Evolutionary conservation across 2,113 vertebrate species (phyloP).

Genomic region (Myotis brandtii): DNA sequence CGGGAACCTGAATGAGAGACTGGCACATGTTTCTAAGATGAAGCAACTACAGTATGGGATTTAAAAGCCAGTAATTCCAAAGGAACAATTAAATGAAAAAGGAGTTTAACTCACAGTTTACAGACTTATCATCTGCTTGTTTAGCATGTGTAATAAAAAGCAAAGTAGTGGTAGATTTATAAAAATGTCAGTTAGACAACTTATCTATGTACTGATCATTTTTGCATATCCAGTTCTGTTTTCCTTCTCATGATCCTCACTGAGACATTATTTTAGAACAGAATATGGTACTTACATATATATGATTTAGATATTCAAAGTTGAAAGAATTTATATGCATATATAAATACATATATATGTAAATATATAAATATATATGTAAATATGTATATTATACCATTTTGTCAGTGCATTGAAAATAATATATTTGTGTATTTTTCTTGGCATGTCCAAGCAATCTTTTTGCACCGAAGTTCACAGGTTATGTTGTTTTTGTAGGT

Average conservation of each 20-base stretch:
- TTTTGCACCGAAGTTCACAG: conserved; percentile 52
- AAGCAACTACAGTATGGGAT: not conserved
- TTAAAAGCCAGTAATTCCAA: conserved; percentile 71
- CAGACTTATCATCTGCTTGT: conserved; percentile 70
- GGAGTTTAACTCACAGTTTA: conserved; percentile 68
- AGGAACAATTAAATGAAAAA: conserved; percentile 79
- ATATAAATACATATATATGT: not conserved
- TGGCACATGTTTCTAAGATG: not conserved
- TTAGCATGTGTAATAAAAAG: conserved; percentile 59
- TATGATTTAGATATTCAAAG: conserved; percentile 37
- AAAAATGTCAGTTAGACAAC: conserved; percentile 60
- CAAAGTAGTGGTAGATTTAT: conserved; percentile 58
- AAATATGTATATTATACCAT: not conserved
- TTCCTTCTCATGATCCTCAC: not conserved
- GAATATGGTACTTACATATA: not conserved
- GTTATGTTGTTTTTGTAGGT: conserved; percentile 50
- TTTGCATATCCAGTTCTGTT: conserved; percentile 33
- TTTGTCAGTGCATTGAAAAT: conserved; percentile 48
- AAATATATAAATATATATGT: not conserved
- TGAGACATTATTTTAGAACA: conserved; percentile 26
- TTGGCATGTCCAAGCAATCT: not conserved
- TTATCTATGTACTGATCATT: not conserved
- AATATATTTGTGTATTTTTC: conserved; percentile 35
- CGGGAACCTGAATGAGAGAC: conserved; percentile 30
- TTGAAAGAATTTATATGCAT: conserved; percentile 12